Percentiles rank a stretch among this genome's conserved stretches.
Conservation (phyloP, 2,113 vertebrate species). For the Syngnathoides biaculeatus region DNA sequence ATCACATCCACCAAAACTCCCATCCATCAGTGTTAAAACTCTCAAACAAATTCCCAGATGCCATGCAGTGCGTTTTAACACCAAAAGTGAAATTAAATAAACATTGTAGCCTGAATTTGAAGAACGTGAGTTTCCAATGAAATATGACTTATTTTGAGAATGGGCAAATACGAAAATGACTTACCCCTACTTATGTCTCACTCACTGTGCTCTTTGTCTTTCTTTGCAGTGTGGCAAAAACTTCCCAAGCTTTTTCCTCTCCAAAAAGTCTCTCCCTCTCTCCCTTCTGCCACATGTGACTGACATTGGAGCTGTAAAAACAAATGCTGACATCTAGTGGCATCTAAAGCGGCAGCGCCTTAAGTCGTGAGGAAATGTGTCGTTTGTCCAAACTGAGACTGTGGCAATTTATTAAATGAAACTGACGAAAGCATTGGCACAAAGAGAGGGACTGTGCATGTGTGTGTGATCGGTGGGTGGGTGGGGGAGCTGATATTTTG, state of each 20-base stretch:
- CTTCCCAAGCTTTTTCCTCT: slow-evolving; percentile 49
- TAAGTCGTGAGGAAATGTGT: background rate
- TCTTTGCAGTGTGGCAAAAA: slow-evolving; percentile 48
- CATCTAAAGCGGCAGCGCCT: background rate
- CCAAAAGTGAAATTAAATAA: background rate
- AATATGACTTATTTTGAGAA: background rate
- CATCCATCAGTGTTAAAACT: slow-evolving; percentile 35
- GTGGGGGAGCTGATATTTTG: no score
- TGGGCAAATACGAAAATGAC: slow-evolving; percentile 18
- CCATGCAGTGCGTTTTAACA: background rate
- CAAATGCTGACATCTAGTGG: slow-evolving; percentile 49
- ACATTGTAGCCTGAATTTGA: background rate
- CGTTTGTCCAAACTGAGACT: no score
- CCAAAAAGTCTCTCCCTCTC: slow-evolving; percentile 14
- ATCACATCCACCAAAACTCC: slow-evolving; percentile 4
- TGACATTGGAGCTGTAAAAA: background rate
- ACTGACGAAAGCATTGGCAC: background rate
- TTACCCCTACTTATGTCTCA: slow-evolving; percentile 50
- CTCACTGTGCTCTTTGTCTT: slow-evolving; percentile 25
- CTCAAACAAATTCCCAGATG: slow-evolving; percentile 20
- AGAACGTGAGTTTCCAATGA: background rate
- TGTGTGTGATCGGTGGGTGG: no score
- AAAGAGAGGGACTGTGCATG: no score
- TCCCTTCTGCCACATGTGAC: slow-evolving; percentile 30
- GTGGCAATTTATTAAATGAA: background rate